Percentiles rank a stretch among this genome's conserved stretches.
These are phyloP conservation scores for Clarias laeviceps DNA, from an alignment of 2,797 vertebrate species.

Conservation along the genomic window DNA sequence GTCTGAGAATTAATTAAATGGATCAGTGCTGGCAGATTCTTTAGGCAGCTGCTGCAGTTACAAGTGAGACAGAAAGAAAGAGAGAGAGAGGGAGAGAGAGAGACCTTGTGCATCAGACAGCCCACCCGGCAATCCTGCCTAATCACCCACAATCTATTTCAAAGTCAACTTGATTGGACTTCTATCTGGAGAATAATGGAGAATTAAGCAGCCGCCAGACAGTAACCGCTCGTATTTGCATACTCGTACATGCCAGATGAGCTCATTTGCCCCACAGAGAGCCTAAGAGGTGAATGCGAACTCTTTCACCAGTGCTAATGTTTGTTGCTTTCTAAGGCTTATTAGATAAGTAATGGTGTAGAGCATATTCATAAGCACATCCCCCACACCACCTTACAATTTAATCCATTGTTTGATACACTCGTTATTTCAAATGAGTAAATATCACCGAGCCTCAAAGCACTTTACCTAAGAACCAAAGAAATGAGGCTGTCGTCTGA, in stretches of 20 bases:
- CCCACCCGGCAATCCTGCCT: slow-evolving; percentile 73
- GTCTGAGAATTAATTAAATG: slow-evolving; percentile 85
- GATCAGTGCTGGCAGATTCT: slow-evolving; percentile 75
- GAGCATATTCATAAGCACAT: slow-evolving; percentile 65
- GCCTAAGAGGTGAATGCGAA: slow-evolving; percentile 68
- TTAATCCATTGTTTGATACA: slow-evolving; percentile 64
- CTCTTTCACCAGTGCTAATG: slow-evolving; percentile 67
- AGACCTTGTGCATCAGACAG: slow-evolving; percentile 61
- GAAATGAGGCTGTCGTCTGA: slow-evolving; percentile 7
- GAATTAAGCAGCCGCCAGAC: slow-evolving; percentile 76
- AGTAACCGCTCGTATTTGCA: slow-evolving; percentile 77
- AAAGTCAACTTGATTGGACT: slow-evolving; percentile 80
- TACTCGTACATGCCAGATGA: slow-evolving; percentile 72
- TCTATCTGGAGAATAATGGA: slow-evolving; percentile 73
- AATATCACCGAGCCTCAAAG: slow-evolving; percentile 46
- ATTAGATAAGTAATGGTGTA: slow-evolving; percentile 77
- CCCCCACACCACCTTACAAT: slow-evolving; percentile 64
- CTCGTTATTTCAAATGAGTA: slow-evolving; percentile 64
- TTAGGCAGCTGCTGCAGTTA: slow-evolving; percentile 71
- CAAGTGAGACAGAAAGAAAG: slow-evolving; percentile 54
- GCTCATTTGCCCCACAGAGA: slow-evolving; percentile 54
- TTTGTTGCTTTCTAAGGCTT: slow-evolving; percentile 72
- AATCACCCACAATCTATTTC: slow-evolving; percentile 82
- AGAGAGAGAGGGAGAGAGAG: slow-evolving; percentile 16
- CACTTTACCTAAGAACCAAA: slow-evolving; percentile 9